These are phyloP conservation scores for Argyresthia albistria DNA, from an alignment of 2,888 invertebrate genomes.

Conservation along the genomic window DNA sequence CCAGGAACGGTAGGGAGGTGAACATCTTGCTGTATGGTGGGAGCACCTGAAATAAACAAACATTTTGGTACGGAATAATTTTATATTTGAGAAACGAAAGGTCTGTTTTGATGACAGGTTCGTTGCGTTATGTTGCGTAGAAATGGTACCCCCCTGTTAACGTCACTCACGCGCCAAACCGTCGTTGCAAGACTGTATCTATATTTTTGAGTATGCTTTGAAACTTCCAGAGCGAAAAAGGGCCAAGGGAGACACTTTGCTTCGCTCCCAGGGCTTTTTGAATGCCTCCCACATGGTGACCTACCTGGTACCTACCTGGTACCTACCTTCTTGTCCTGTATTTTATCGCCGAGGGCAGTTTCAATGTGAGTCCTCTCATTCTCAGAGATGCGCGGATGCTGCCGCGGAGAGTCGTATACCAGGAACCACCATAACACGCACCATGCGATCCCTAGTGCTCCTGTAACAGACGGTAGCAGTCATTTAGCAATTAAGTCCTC, in stretches of 20 bases:
- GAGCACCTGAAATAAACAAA: conserved; percentile 58
- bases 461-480: not conserved
- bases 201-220: not conserved
- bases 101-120: too few relatives aligned
- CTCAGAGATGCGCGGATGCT: conserved; percentile 74
- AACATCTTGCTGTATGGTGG: conserved; percentile 77
- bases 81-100: too few relatives aligned
- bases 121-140: too few relatives aligned
- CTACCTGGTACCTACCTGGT: not conserved
- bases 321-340: conserved; percentile 25
- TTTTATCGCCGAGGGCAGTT: conserved; percentile 70
- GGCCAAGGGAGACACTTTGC: not conserved
- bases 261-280: not conserved
- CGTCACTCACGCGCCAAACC: too few relatives aligned
- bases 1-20: conserved; percentile 79
- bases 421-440: conserved; percentile 70
- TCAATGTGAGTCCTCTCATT: conserved; percentile 76
- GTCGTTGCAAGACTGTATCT: not conserved
- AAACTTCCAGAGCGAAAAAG: too few relatives aligned
- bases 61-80: too few relatives aligned
- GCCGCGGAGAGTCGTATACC: conserved; percentile 75
- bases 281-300: not conserved
- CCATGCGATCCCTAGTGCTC: not conserved
- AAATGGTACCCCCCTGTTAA: too few relatives aligned
- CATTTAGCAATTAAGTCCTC: not conserved